phyloP scores from a whole-genome alignment of 2,113 vertebrate genomes.

The Helogale parvula region DNA sequence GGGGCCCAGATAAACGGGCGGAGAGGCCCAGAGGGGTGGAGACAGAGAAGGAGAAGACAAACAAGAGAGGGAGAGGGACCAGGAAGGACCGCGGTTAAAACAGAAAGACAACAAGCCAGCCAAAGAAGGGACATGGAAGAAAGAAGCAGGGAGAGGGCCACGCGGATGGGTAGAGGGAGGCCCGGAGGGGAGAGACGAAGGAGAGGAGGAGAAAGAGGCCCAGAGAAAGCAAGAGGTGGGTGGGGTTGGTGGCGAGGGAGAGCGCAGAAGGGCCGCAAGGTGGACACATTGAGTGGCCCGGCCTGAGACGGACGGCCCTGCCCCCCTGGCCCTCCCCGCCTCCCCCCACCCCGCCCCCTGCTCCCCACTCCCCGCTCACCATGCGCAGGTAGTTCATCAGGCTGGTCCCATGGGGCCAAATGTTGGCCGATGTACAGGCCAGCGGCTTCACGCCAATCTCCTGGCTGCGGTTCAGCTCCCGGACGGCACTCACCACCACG shows the following conservation, averaged over 20 bases:
- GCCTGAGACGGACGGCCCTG: background rate
- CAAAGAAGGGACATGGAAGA: background rate
- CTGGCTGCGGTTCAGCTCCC: slow-evolving; percentile 94
- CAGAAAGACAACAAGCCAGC: background rate
- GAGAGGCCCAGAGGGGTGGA: background rate
- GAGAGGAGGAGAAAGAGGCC: background rate
- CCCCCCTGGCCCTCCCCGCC: background rate
- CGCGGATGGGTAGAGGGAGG: background rate
- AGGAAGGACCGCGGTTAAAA: background rate
- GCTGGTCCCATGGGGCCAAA: slow-evolving; percentile 95
- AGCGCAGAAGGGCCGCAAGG: background rate
- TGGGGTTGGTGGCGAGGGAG: background rate
- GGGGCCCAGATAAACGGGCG: background rate
- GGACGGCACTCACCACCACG: slow-evolving; percentile 92
- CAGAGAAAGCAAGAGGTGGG: background rate
- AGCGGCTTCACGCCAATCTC: slow-evolving; percentile 93
- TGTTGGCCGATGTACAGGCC: slow-evolving; percentile 91
- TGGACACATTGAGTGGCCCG: slow-evolving; percentile 40
- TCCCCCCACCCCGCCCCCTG: no score
- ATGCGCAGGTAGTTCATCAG: slow-evolving; percentile 96
- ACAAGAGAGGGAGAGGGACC: background rate
- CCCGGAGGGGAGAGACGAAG: background rate
- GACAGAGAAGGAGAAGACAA: background rate
- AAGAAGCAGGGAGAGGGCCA: background rate
- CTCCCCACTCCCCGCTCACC: slow-evolving; percentile 81